Conservation (phyloP, 1,140 invertebrate genomes). For the Rhagoletis zephyria region DNA sequence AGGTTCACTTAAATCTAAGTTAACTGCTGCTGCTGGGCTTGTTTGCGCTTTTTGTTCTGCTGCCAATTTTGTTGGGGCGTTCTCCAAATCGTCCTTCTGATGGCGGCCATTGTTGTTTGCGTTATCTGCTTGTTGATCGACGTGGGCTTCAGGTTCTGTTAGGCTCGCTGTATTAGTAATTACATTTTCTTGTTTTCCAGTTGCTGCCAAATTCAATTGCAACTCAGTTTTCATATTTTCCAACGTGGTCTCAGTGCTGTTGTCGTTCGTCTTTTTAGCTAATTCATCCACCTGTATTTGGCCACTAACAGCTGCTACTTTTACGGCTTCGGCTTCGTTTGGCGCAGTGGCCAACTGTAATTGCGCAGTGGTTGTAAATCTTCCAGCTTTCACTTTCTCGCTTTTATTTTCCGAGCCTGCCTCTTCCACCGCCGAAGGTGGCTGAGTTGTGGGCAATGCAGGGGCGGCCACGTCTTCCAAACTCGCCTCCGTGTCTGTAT, state of each 20-base stretch:
- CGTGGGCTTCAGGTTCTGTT: neutral
- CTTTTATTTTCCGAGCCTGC: neutral
- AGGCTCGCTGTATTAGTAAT: neutral
- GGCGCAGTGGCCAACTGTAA: conserved; percentile 25
- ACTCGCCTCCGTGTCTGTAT: conserved; percentile 55
- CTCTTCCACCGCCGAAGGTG: conserved; percentile 59
- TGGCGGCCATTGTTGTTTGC: conserved; percentile 52
- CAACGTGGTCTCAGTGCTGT: neutral
- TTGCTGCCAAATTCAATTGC: conserved; percentile 48
- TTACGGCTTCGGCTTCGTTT: neutral
- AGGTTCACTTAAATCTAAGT: conserved; percentile 57
- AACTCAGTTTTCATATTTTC: conserved; percentile 34
- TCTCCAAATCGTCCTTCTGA: neutral
- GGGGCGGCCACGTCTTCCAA: conserved; percentile 63
- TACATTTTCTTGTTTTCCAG: neutral
- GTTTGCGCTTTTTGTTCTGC: conserved; percentile 6
- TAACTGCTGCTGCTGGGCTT: conserved; percentile 53
- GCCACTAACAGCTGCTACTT: neutral
- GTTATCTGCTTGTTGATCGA: conserved; percentile 24
- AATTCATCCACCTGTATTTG: neutral
- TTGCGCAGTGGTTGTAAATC: conserved; percentile 56
- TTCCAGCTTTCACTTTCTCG: neutral
- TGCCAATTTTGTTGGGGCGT: neutral
- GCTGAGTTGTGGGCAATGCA: conserved; percentile 68
- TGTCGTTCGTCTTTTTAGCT: neutral